Percentiles rank a stretch among this genome's conserved stretches.
phyloP scores from a whole-genome alignment of 1,140 invertebrate species.

The Brachionus angularis region DNA sequence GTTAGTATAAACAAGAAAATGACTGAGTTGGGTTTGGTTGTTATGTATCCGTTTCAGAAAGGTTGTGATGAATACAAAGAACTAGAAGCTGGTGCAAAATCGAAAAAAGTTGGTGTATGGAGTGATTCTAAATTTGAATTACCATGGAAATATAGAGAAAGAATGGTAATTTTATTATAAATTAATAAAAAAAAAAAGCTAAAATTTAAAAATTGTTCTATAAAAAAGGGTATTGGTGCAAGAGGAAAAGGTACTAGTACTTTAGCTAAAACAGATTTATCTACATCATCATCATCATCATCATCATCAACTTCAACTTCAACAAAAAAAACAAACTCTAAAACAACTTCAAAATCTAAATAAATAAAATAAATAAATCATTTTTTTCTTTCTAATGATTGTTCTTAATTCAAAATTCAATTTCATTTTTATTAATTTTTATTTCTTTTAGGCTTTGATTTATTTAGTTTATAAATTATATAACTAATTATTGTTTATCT shows the following conservation, averaged over 20 bases:
- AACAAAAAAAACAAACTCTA: background rate
- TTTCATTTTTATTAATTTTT: too few relatives aligned
- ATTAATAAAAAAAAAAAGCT: too few relatives aligned
- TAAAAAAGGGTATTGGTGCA: background rate
- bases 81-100: background rate
- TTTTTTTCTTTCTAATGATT: background rate
- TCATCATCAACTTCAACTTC: background rate
- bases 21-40: constrained; percentile 4
- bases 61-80: constrained; percentile 7
- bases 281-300: background rate
- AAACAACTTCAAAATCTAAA: background rate
- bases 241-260: background rate
- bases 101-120: background rate
- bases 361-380: background rate
- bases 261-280: background rate
- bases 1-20: constrained; percentile 33
- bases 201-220: too few relatives aligned
- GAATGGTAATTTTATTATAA: background rate
- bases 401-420: background rate
- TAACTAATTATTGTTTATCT: too few relatives aligned
- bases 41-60: constrained; percentile 12
- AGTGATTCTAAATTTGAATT: constrained; percentile 13
- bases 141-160: constrained; percentile 31
- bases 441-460: too few relatives aligned
- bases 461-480: too few relatives aligned